Conservation (phyloP, 2,113 vertebrate species). For the Percina caprodes region DNA sequence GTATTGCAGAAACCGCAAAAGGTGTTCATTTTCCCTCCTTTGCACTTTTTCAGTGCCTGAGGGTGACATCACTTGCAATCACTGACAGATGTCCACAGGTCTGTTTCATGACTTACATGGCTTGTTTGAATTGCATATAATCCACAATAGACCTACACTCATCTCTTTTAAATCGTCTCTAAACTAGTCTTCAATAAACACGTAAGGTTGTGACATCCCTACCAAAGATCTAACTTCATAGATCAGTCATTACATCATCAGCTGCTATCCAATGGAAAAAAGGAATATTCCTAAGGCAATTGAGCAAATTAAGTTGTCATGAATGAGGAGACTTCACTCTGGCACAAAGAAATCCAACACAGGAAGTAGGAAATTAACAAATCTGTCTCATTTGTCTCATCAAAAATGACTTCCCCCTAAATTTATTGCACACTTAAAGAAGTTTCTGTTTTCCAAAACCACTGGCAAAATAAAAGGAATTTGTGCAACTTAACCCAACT, state of each 20-base stretch:
- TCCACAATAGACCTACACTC: constrained; percentile 15
- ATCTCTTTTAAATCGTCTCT: constrained; percentile 12
- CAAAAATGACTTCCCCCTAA: not conserved
- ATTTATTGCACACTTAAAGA: not conserved
- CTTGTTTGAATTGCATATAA: constrained; percentile 40
- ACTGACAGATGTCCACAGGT: constrained; percentile 64
- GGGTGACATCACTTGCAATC: constrained; percentile 71
- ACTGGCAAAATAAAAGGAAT: not conserved
- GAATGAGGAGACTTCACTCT: not conserved
- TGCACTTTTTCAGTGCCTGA: constrained; percentile 43
- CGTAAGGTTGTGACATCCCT: not conserved
- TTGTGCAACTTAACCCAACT: not conserved
- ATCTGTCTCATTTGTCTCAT: not conserved
- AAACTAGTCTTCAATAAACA: constrained; percentile 2
- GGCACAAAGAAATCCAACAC: not conserved
- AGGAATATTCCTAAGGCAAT: not conserved
- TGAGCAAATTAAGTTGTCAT: not conserved
- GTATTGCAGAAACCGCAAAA: constrained; percentile 36
- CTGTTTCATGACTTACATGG: constrained; percentile 40
- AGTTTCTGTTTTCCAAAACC: not conserved
- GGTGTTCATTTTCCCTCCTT: constrained; percentile 45
- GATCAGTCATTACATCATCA: not conserved
- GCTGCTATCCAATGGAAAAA: not conserved
- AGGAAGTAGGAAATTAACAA: not conserved
- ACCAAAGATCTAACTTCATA: not conserved